Evolutionary conservation across 2,888 invertebrate species (phyloP).

Genomic region (Lasiommata megera): DNA sequence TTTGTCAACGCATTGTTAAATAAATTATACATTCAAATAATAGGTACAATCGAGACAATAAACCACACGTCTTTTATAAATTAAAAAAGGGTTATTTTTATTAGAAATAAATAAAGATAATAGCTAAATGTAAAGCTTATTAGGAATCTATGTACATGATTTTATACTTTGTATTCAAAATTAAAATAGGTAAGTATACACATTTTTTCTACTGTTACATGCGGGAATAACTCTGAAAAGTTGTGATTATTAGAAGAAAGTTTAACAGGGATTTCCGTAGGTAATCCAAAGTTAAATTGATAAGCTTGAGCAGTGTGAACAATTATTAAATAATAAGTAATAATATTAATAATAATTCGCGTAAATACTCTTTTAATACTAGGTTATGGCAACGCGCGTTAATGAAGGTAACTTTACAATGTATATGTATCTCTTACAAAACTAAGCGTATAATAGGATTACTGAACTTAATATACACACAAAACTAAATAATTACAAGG

Average conservation of each 20-base stretch:
- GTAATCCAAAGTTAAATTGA: no score
- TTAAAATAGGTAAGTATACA: background rate
- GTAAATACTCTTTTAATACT: slow-evolving; percentile 43
- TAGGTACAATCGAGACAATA: background rate
- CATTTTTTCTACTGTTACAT: background rate
- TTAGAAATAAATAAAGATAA: slow-evolving; percentile 10
- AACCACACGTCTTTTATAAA: background rate
- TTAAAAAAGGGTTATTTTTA: slow-evolving; percentile 3
- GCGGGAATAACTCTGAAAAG: background rate
- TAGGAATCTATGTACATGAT: slow-evolving; percentile 11
- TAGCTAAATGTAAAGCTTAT: background rate
- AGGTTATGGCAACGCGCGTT: slow-evolving; percentile 73
- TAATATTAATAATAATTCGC: slow-evolving; percentile 46
- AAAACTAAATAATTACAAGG: slow-evolving; percentile 50
- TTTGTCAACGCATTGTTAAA: slow-evolving; percentile 4
- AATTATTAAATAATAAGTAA: slow-evolving; percentile 1
- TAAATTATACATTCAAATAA: slow-evolving; percentile 8
- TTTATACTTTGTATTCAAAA: background rate
- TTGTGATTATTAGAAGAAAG: background rate
- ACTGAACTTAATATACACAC: slow-evolving; percentile 62
- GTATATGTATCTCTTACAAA: slow-evolving; percentile 45
- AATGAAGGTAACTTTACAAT: slow-evolving; percentile 69
- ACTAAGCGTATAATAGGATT: slow-evolving; percentile 46
- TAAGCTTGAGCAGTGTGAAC: slow-evolving; percentile 12
- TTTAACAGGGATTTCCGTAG: no score